Evolutionary conservation across 2,797 vertebrate species (phyloP), one percentile per base, ranked within the genome.

Genomic region (Chloroceryle amazona): DNA sequence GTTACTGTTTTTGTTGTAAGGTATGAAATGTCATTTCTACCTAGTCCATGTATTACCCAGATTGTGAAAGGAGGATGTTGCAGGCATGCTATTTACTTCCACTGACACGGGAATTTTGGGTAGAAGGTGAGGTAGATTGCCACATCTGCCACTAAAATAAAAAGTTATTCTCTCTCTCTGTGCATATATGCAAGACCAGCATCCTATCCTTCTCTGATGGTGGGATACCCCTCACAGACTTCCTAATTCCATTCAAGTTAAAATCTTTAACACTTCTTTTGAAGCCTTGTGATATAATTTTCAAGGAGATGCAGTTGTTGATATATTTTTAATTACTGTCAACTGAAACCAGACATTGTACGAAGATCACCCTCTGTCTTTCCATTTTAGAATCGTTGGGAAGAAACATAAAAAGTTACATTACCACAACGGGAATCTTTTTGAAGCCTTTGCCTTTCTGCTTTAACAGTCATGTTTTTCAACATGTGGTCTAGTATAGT

Each of bases 401-500:
- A 96, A 95, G 60, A 94, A 92, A 89, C 41, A 89, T 54, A 74
- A 82, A 96, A 97, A 52, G 7, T 89, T 95, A 85, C 87, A 84
- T 94, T 90, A 97, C 97, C 81, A 84, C 75, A 81, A 98, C 97
- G 98, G 96, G 82, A 97, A 98, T 97, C 97, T 95, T 98, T 98
- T 95, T 98, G 96, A 98, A 98, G 98, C 98, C 96, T 98, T 98
- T 98, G 98, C 98, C 98, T 98, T 98, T 98, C 97, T 98, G 70
- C 98, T 98, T 97, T 98, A 98, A 98, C 97, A 98, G 98, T 97
- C 96, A 96, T 94, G 86, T 98, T 98, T 98, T 98, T 97, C 98
- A 99, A 99, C 99, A 99, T 99, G 98, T 99, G 99, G 99, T 98
- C 98, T 98, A 98, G 98, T 98, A 98, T 97, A 98, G 96, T 97